Evolutionary conservation across 2,888 invertebrate genomes (phyloP), one percentile per base, ranked within the genome.

Genomic region (Clunio marinus): DNA sequence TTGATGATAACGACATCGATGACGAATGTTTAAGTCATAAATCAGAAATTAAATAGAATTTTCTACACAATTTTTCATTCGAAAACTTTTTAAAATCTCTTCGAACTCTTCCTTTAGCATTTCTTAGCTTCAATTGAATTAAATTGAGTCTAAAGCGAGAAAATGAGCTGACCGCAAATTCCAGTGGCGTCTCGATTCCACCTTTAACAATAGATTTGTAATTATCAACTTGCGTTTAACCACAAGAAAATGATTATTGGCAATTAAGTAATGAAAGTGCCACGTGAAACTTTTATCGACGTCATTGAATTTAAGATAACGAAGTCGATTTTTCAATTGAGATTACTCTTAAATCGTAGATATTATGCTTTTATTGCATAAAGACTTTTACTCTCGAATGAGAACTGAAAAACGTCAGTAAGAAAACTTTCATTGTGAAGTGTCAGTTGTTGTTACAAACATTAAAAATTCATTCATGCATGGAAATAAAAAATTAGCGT

Each of bases 291-390:
- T n/a, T 41, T 10, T n/a, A 15, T n/a, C 41, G 41, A 41, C 51
- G 51, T 22, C 51, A 51, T 20, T 51, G 51, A 4, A 20, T n/a
- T 22, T 4, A 4, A 51, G 17, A 51, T 20, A 51, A 51, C 22
- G 51, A 20, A 51, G 63, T 22, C 22, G 63, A 63, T 63, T 63
- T 63, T 63, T 63, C 63, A 63, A 63, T 63, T 63, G 63, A 63
- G 37, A 45, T 20, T 22, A 20, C 51, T 4, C 51, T 22, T 51
- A 17, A 51, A 51, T 32, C 10, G 4, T 32, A 10, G 10, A 32
- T 4, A 32, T 32, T 32, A 22, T 51, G 17, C 5, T 51, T 41
- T 51, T 51, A 51, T 51, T 51, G 51, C 51, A 51, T 51, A 51
- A 51, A 51, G 51, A 51, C 51, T 51, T 51, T 51, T 51, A 51